Percentiles rank a stretch among this genome's conserved stretches.
Conservation (phyloP, 2,888 invertebrate genomes). For the Stenurella melanura region DNA sequence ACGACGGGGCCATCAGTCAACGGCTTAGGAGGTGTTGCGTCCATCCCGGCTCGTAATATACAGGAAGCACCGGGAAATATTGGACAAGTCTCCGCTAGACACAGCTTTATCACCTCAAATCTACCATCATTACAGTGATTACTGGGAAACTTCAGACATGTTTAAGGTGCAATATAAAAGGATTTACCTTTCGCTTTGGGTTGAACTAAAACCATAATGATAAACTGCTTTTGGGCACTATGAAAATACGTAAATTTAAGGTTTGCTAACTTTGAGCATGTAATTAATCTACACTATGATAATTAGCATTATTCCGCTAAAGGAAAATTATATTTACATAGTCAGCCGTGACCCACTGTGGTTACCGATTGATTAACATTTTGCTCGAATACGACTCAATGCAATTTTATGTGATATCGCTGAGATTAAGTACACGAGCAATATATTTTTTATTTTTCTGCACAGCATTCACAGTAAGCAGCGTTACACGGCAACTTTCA, state of each 20-base stretch:
- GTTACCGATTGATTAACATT: too few relatives aligned
- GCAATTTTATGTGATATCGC: too few relatives aligned
- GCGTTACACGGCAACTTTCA: too few relatives aligned
- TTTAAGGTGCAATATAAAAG: constrained; percentile 49
- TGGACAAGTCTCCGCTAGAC: constrained; percentile 57
- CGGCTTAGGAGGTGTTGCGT: constrained; percentile 67
- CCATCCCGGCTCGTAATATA: constrained; percentile 61
- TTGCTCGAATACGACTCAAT: too few relatives aligned
- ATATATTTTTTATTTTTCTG: too few relatives aligned
- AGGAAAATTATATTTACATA: too few relatives aligned
- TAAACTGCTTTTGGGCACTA: not conserved
- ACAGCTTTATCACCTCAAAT: constrained; percentile 61
- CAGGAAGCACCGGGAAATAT: constrained; percentile 64
- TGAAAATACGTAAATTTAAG: not conserved
- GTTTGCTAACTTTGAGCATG: not conserved
- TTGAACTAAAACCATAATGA: constrained; percentile 48
- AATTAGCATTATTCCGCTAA: too few relatives aligned
- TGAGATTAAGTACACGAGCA: too few relatives aligned
- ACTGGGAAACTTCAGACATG: constrained; percentile 40
- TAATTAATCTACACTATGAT: too few relatives aligned
- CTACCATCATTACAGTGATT: constrained; percentile 48
- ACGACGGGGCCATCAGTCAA: constrained; percentile 69
- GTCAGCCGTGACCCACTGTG: too few relatives aligned
- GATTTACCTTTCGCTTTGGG: constrained; percentile 50
- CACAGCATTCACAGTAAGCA: too few relatives aligned